Evolutionary conservation across 2,797 vertebrate species (phyloP).

Genomic region (Nannoperca australis): DNA sequence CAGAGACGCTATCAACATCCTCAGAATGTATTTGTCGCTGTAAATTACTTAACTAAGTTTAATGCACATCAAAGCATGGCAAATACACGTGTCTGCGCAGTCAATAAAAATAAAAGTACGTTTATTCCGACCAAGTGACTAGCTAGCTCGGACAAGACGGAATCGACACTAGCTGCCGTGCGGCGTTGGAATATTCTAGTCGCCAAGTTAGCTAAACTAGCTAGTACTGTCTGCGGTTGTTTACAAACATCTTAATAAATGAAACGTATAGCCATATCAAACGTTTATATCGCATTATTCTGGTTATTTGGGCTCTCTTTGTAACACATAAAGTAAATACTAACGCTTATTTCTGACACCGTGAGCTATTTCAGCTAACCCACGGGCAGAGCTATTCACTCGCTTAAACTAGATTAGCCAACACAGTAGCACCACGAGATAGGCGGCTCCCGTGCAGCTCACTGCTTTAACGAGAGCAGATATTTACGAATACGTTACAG

Average conservation of each 20-base stretch:
- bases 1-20: not conserved
- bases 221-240: slow-evolving; percentile 28
- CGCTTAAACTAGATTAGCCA: slow-evolving; percentile 54
- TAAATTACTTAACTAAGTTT: rapidly evolving
- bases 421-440: slow-evolving; percentile 50
- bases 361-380: slow-evolving; percentile 48
- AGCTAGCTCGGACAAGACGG: not conserved
- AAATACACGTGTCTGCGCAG: rapidly evolving
- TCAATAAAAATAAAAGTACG: rapidly evolving
- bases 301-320: rapidly evolving
- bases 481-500: not conserved
- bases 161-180: slow-evolving; percentile 26
- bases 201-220: slow-evolving; percentile 37
- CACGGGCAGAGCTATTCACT: slow-evolving; percentile 34
- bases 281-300: rapidly evolving
- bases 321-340: rapidly evolving
- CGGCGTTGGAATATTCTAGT: slow-evolving; percentile 70
- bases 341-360: not conserved
- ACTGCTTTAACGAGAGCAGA: not conserved
- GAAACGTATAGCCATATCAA: rapidly evolving
- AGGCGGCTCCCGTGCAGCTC: slow-evolving; percentile 49
- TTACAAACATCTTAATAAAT: not conserved
- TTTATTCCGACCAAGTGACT: not conserved
- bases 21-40: rapidly evolving
- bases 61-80: rapidly evolving